phyloP scores from a whole-genome alignment of 2,888 invertebrate species.

The Nomada fabriciana region DNA sequence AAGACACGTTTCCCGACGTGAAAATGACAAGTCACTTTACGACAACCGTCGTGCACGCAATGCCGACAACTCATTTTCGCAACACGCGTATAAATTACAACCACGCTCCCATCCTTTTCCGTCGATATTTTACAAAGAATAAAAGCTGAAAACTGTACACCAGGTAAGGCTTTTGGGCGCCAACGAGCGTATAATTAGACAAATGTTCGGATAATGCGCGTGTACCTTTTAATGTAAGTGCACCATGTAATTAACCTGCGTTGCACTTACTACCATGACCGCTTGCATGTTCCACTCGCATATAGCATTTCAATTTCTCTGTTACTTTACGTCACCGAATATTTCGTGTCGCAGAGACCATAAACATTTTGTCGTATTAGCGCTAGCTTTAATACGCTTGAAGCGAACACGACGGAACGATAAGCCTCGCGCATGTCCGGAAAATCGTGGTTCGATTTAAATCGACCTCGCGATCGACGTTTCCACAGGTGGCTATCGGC shows the following conservation, averaged over 20 bases:
- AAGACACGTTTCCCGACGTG: not conserved
- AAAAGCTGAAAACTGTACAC: constrained; percentile 16
- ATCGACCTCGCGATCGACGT: constrained; percentile 18
- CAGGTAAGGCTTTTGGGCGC: constrained; percentile 29
- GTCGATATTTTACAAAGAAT: constrained; percentile 15
- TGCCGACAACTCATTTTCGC: not conserved
- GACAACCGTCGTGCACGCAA: not conserved
- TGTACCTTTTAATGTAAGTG: constrained; percentile 30
- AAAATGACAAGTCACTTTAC: too few relatives aligned
- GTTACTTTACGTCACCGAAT: not conserved
- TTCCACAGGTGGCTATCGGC: constrained; percentile 33
- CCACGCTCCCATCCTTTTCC: not conserved
- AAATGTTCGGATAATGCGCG: constrained; percentile 45
- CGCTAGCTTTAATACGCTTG: too few relatives aligned
- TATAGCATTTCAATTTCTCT: not conserved
- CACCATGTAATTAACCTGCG: constrained; percentile 41
- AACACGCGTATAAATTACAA: not conserved
- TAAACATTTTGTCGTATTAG: not conserved
- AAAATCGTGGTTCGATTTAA: constrained; percentile 5
- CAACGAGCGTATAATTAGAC: constrained; percentile 60
- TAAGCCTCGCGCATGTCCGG: not conserved
- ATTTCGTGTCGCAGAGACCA: not conserved
- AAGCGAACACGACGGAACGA: not conserved
- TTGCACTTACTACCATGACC: constrained; percentile 26
- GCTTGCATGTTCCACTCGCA: not conserved